Evolutionary conservation across 2,888 invertebrate genomes (phyloP).

Genomic region (Thecocarcelia acutangulata): DNA sequence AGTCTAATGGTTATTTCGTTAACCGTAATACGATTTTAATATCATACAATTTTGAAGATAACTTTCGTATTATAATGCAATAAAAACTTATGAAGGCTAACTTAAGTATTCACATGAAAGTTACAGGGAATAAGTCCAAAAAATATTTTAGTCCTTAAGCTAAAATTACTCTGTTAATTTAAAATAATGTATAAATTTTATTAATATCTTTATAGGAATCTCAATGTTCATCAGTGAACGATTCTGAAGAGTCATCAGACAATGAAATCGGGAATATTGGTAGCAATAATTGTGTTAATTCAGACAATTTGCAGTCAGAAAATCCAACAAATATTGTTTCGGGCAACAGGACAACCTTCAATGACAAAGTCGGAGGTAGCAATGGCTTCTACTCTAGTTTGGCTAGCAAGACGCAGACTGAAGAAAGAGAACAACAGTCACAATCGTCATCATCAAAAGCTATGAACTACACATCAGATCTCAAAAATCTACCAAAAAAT

Average conservation of each 20-base stretch:
- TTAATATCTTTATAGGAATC: too few species aligned
- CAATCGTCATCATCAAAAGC: conserved; percentile 1
- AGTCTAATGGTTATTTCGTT: too few species aligned
- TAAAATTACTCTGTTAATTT: too few species aligned
- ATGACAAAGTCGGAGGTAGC: background rate
- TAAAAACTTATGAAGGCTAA: too few species aligned
- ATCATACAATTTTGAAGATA: too few species aligned
- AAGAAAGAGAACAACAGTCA: background rate
- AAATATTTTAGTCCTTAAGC: too few species aligned
- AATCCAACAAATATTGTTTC: background rate
- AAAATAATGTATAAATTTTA: too few species aligned
- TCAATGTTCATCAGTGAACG: conserved; percentile 40
- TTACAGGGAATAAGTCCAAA: too few species aligned
- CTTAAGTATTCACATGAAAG: too few species aligned
- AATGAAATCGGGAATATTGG: conserved; percentile 26
- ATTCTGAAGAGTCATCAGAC: conserved; percentile 58
- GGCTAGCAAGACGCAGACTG: background rate
- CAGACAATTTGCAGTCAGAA: background rate
- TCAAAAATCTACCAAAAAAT: conserved; percentile 47
- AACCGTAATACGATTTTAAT: too few species aligned
- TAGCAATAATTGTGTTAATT: background rate
- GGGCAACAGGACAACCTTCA: background rate
- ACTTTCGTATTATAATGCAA: too few species aligned
- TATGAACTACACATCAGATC: conserved; percentile 14
- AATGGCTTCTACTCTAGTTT: background rate